Evolutionary conservation across 2,888 invertebrate species (phyloP), one percentile per base, ranked within the genome.

Genomic region (Acronicta alni): DNA sequence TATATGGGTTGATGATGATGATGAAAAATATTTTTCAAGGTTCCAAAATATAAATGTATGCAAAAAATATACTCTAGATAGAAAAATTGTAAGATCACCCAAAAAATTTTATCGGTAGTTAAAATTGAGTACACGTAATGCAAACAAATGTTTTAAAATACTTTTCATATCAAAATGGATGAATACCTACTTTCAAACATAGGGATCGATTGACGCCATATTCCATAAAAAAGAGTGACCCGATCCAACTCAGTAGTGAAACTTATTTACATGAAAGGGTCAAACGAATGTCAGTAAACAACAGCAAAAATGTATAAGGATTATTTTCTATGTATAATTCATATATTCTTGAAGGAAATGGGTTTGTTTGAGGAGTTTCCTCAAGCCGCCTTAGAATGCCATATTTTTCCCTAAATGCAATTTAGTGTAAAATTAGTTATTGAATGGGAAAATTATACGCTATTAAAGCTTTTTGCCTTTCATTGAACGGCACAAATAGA

Each of bases 161-260:
- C 9, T 23, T 10, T 26, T 43, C 17, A n/a, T 20, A 23, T 7
- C 6, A 9, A 53, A 38, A n/a, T 17, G n/a, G 7, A 38, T 55
- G 44, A 58, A 44, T 45, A 45, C n/a, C n/a, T n/a, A n/a, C 6
- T 44, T 57, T 46, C 23, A 26, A 48, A 18, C 23, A 20, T 35
- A n/a, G n/a, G n/a, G n/a, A 39, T 39, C 26, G 23, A 32, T 20
- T 12, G 1, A 26, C 17, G n/a, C 14, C 23, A 30, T 17, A 10
- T 48, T 15, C n/a, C 30, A 32, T 61, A 47, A 61, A 61, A 42
- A 8, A 3, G 20, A 1, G 14, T 12, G 9, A n/a, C 15, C 23
- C 16, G 14, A 42, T 38, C 46, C 12, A 35, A 26, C 10, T 38
- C 41, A 42, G 45, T 57, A n/a, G 15, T 17, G 15, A 20, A n/a